Percentiles rank a stretch among this genome's conserved stretches.
These are phyloP conservation scores for Archips crataeganus DNA, from an alignment of 2,888 invertebrate genomes.

Conservation along the genomic window DNA sequence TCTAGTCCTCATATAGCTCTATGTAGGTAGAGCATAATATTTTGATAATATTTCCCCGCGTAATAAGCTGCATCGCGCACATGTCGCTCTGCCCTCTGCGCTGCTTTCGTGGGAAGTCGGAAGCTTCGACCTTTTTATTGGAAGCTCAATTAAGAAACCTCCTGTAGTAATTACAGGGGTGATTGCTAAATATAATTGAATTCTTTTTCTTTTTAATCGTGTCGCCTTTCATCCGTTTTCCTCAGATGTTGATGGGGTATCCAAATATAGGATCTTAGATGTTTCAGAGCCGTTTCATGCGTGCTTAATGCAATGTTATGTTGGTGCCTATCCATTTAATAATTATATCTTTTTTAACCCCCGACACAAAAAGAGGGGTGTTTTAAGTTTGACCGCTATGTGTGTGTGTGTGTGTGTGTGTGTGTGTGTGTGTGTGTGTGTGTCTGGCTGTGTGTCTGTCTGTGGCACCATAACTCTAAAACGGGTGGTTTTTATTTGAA, in stretches of 20 bases:
- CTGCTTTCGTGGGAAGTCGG: constrained; percentile 75
- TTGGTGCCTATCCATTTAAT: neutral
- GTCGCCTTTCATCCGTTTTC: constrained; percentile 62
- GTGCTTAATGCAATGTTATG: neutral
- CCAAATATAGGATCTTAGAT: constrained; percentile 46
- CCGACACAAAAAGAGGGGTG: too few relatives aligned
- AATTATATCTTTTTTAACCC: too few relatives aligned
- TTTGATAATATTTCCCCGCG: constrained; percentile 68
- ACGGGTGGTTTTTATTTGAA: too few relatives aligned
- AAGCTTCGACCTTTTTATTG: constrained; percentile 82
- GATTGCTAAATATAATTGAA: constrained; percentile 84
- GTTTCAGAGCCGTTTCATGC: constrained; percentile 21
- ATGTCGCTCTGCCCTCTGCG: constrained; percentile 63
- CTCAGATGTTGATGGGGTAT: constrained; percentile 42
- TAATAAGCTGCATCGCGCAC: constrained; percentile 79
- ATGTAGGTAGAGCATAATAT: constrained; percentile 54
- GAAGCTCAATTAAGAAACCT: constrained; percentile 81
- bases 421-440: too few relatives aligned
- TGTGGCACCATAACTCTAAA: too few relatives aligned
- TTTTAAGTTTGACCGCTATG: too few relatives aligned
- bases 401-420: too few relatives aligned
- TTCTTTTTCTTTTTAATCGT: constrained; percentile 71
- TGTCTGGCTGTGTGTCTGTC: too few relatives aligned
- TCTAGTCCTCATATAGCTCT: constrained; percentile 46
- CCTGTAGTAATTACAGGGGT: constrained; percentile 82